phyloP scores from a whole-genome alignment of 1,140 invertebrate species.

The Chironomus striatipennis region DNA sequence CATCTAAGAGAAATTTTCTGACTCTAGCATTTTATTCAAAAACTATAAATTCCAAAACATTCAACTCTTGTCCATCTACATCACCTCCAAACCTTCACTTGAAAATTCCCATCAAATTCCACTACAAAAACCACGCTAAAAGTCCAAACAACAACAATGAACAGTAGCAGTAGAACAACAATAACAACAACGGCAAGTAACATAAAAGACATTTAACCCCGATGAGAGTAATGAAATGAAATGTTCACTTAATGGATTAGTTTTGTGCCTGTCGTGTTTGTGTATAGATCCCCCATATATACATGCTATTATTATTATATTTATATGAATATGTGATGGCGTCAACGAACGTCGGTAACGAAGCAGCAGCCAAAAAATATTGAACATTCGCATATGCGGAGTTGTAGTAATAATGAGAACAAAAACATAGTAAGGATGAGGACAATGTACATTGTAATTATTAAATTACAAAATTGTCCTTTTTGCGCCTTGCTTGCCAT shows the following conservation, averaged over 20 bases:
- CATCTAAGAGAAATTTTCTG: background rate
- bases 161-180: background rate
- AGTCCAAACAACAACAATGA: background rate
- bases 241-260: constrained; percentile 13
- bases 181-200: background rate
- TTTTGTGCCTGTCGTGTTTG: background rate
- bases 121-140: no score
- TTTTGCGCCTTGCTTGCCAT: background rate
- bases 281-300: background rate
- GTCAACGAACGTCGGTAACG: background rate
- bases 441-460: constrained; percentile 14
- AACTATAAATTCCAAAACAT: no score
- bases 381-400: background rate
- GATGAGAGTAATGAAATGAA: constrained; percentile 13
- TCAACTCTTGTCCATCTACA: background rate
- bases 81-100: background rate
- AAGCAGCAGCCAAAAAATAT: background rate
- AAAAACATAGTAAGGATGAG: background rate
- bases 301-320: constrained; percentile 8
- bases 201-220: constrained; percentile 12
- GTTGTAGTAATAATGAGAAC: background rate
- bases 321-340: background rate
- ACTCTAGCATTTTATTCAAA: background rate
- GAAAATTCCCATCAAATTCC: no score
- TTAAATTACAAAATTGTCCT: constrained; percentile 9